Conservation (phyloP, 1,140 invertebrate genomes). For the Drosophila simulans region DNA sequence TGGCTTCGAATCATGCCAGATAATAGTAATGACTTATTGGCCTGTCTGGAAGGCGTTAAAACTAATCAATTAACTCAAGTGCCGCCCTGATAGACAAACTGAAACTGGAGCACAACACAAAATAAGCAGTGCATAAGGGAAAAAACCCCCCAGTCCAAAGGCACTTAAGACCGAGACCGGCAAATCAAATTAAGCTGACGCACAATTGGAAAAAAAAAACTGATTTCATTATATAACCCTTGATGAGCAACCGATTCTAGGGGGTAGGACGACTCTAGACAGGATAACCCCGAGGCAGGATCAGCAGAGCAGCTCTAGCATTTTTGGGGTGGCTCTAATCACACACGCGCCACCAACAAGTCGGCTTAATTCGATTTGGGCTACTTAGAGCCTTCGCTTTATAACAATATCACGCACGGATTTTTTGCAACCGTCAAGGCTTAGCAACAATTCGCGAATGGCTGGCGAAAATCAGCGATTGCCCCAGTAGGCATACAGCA, state of each 20-base stretch:
- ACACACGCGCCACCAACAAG: constrained; percentile 45
- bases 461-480: constrained; percentile 16
- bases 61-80: constrained; percentile 79
- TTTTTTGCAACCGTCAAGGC: constrained; percentile 72
- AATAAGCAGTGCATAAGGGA: neutral
- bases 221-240: constrained; percentile 66
- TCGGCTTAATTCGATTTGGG: constrained; percentile 31
- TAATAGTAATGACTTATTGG: constrained; percentile 59
- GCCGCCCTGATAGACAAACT: constrained; percentile 38
- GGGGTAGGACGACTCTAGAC: neutral
- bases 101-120: constrained; percentile 30
- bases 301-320: constrained; percentile 37
- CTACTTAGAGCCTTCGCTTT: constrained; percentile 39
- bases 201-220: constrained; percentile 59
- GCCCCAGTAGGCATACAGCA: constrained; percentile 7
- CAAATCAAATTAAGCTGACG: constrained; percentile 69
- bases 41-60: constrained; percentile 36
- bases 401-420: constrained; percentile 38
- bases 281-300: constrained; percentile 24
- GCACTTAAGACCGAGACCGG: constrained; percentile 57
- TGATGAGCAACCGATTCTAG: constrained; percentile 23
- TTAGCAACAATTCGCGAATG: constrained; percentile 77
- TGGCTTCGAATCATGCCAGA: constrained; percentile 33
- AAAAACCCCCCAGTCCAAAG: neutral
- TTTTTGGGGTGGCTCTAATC: constrained; percentile 8